Percentiles rank a stretch among this genome's conserved stretches.
These are phyloP conservation scores for Grammomys surdaster DNA, from an alignment of 2,113 vertebrate species.

Conservation along the genomic window DNA sequence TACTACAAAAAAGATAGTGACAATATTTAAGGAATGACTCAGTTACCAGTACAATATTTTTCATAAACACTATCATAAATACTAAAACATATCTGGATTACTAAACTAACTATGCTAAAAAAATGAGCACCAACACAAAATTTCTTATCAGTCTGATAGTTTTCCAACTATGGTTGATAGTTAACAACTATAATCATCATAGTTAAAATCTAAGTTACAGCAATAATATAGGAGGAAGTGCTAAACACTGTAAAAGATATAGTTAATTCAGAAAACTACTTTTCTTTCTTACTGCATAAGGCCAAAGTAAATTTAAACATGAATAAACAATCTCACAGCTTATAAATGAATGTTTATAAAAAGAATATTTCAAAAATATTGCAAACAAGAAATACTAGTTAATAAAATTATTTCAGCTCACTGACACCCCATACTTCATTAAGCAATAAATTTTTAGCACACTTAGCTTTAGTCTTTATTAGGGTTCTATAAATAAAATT, in stretches of 20 bases:
- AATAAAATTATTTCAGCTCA: constrained; percentile 45
- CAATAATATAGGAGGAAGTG: not conserved
- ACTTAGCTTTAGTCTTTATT: constrained; percentile 29
- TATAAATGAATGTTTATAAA: constrained; percentile 11
- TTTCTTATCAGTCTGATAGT: not conserved
- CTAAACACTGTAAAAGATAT: constrained; percentile 9
- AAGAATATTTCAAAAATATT: constrained; percentile 37
- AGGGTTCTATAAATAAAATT: constrained; percentile 39
- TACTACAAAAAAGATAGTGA: constrained; percentile 81
- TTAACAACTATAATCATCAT: not conserved
- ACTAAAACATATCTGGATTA: constrained; percentile 29
- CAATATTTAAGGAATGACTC: constrained; percentile 58
- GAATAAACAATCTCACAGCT: constrained; percentile 34
- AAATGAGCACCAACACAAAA: not conserved
- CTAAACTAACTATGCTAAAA: not conserved
- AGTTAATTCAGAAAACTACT: not conserved
- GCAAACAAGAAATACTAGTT: constrained; percentile 27
- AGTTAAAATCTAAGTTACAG: constrained; percentile 21
- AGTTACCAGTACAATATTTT: constrained; percentile 24
- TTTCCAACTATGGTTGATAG: not conserved
- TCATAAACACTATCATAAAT: constrained; percentile 31
- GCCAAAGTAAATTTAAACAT: constrained; percentile 17
- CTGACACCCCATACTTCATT: constrained; percentile 33
- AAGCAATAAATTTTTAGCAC: constrained; percentile 44
- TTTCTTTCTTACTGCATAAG: not conserved